Evolutionary conservation across 2,888 invertebrate species (phyloP).

Genomic region (Dinocampus coccinellae): DNA sequence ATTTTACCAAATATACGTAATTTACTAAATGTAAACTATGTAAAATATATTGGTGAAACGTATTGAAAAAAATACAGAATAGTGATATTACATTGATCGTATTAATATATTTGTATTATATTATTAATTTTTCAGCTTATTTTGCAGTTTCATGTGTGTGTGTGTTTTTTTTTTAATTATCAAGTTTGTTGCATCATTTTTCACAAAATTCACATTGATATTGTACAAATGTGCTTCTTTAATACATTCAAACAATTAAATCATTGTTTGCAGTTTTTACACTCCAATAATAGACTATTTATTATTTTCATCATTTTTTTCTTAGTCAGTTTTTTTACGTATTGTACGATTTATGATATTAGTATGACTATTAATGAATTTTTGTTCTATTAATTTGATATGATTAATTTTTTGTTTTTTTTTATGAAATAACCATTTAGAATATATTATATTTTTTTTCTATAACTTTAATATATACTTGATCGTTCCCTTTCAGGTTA

Average conservation of each 20-base stretch:
- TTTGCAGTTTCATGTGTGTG: conserved; percentile 60
- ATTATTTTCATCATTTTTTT: conserved; percentile 33
- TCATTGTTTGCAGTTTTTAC: conserved; percentile 56
- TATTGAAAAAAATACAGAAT: too few species aligned
- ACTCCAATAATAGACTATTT: conserved; percentile 49
- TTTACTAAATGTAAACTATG: too few species aligned
- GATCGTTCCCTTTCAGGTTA: too few species aligned
- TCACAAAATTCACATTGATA: conserved; percentile 62
- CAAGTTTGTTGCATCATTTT: conserved; percentile 59
- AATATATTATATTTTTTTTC: too few species aligned
- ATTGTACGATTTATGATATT: not conserved
- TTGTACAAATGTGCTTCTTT: conserved; percentile 57
- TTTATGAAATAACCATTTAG: too few species aligned
- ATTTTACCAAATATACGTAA: too few species aligned
- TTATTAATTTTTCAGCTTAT: conserved; percentile 38
- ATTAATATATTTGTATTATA: not conserved
- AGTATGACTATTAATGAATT: too few species aligned
- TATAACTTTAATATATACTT: too few species aligned
- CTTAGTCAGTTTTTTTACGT: not conserved
- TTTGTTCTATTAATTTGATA: too few species aligned
- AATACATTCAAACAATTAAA: conserved; percentile 60
- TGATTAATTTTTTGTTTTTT: too few species aligned
- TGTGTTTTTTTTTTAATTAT: conserved; percentile 63
- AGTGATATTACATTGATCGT: too few species aligned
- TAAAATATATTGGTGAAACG: too few species aligned